Conservation (phyloP, 1,140 invertebrate species). For the Sitophilus oryzae region DNA sequence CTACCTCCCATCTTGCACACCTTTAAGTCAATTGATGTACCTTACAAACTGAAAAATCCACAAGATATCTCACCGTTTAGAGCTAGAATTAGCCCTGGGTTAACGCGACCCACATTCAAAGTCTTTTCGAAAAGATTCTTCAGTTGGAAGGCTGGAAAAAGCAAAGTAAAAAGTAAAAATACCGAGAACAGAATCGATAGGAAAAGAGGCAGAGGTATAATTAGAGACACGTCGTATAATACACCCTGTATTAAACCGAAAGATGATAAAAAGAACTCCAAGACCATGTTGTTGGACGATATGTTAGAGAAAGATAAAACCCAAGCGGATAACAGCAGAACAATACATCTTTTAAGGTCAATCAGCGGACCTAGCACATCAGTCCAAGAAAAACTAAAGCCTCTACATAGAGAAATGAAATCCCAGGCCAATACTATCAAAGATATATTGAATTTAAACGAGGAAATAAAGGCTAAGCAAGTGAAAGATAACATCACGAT, state of each 20-base stretch:
- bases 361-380: neutral
- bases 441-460: conserved; percentile 12
- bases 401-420: neutral
- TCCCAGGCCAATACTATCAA: neutral
- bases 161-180: neutral
- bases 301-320: neutral
- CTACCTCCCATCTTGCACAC: conserved; percentile 9
- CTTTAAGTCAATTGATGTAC: neutral
- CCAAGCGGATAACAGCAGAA: neutral
- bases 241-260: conserved; percentile 10
- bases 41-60: neutral
- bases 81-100: neutral
- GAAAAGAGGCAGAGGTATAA: neutral
- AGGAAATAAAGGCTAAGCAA: conserved; percentile 8
- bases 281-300: neutral
- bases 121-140: neutral
- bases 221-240: conserved; percentile 3
- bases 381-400: neutral
- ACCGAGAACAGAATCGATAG: neutral
- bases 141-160: neutral
- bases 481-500: neutral
- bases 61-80: neutral
- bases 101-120: neutral
- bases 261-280: conserved; percentile 1
- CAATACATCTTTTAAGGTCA: neutral